phyloP scores from a whole-genome alignment of 23 tunicate genomes.

The Trididemnum clinides region DNA sequence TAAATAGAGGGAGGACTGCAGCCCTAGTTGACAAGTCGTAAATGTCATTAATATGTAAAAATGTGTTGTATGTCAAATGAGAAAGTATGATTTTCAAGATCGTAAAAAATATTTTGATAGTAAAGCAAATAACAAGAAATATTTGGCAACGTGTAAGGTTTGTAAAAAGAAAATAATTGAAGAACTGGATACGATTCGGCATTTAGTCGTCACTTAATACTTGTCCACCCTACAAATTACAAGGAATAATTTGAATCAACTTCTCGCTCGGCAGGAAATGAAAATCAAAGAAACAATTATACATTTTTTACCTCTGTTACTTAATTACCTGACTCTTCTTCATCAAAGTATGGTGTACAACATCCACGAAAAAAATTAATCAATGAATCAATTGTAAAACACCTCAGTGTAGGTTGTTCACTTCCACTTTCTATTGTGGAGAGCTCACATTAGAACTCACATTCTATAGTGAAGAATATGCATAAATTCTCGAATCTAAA shows the following conservation, averaged over 20 bases:
- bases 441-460: no score
- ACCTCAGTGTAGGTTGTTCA: not conserved
- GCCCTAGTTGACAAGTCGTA: no score
- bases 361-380: slow-evolving; percentile 16
- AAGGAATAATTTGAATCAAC: slow-evolving; percentile 14
- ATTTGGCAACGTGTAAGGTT: slow-evolving; percentile 12
- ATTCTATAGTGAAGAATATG: not conserved
- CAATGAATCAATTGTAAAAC: slow-evolving; percentile 6
- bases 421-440: no score
- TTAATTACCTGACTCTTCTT: slow-evolving; percentile 4
- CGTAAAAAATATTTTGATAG: no score
- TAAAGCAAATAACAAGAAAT: slow-evolving; percentile 9
- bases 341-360: slow-evolving; percentile 17
- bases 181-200: not conserved
- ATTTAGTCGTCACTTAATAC: slow-evolving; percentile 7
- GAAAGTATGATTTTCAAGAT: no score
- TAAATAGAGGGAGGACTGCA: no score
- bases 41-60: no score
- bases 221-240: not conserved
- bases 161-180: not conserved
- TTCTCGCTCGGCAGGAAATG: slow-evolving; percentile 12
- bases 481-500: slow-evolving; percentile 5
- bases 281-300: slow-evolving; percentile 5
- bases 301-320: not conserved
- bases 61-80: no score